These are phyloP conservation scores for Bufo gargarizans DNA, from an alignment of 2,113 vertebrate genomes.

Conservation along the genomic window DNA sequence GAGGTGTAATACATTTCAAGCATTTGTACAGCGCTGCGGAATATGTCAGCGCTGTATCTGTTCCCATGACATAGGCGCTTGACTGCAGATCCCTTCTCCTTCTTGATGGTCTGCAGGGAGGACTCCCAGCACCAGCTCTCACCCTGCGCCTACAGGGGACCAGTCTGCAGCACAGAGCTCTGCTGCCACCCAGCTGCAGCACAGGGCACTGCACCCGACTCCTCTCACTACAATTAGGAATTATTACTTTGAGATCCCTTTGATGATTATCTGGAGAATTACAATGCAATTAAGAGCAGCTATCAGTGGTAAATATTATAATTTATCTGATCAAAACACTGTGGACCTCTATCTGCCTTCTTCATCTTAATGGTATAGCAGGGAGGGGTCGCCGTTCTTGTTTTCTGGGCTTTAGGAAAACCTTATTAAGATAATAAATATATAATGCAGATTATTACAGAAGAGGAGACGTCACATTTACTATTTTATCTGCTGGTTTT, in stretches of 20 bases:
- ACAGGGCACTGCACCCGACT: background rate
- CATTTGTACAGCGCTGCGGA: too few species aligned
- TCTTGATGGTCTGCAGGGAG: too few species aligned
- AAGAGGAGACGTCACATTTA: background rate
- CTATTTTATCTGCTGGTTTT: too few species aligned
- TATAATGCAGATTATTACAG: background rate
- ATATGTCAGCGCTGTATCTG: too few species aligned
- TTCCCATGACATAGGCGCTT: too few species aligned
- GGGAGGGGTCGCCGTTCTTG: background rate
- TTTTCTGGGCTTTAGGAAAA: background rate
- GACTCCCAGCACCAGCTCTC: too few species aligned
- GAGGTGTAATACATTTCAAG: too few species aligned
- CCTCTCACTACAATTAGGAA: conserved; percentile 11
- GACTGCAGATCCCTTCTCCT: too few species aligned
- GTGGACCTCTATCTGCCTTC: conserved; percentile 1
- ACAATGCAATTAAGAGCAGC: conserved; percentile 55
- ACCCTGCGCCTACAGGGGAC: background rate
- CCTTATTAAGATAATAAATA: background rate
- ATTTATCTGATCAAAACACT: conserved; percentile 48
- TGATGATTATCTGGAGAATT: conserved; percentile 56
- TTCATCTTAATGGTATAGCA: conserved; percentile 17
- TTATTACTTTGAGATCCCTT: conserved; percentile 31
- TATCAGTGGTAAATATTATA: conserved; percentile 38
- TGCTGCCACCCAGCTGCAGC: conserved; percentile 38
- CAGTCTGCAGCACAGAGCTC: background rate